Conservation (phyloP, 2,113 vertebrate genomes). For the Hippocampus comes region DNA sequence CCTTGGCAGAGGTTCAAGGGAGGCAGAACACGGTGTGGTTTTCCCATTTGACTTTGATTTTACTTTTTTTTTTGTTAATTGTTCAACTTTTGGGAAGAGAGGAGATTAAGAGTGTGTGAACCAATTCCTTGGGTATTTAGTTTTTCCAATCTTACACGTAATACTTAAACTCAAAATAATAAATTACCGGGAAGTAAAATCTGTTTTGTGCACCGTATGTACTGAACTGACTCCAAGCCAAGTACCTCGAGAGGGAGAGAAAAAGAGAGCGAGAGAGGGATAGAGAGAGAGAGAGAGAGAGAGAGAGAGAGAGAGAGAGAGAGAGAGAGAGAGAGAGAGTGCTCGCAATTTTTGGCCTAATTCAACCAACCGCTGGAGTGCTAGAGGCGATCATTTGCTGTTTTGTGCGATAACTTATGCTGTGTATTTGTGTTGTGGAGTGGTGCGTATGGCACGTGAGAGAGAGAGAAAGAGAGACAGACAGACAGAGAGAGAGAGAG, state of each 20-base stretch:
- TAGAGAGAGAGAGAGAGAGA: neutral
- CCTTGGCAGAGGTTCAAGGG: too few relatives aligned
- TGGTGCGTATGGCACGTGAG: neutral
- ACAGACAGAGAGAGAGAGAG: neutral
- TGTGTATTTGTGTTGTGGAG: conserved; percentile 17
- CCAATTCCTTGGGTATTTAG: neutral
- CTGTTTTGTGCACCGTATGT: neutral
- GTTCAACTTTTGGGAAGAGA: too few relatives aligned
- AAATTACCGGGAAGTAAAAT: neutral
- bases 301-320: neutral
- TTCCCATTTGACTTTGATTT: too few relatives aligned
- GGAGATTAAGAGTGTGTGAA: too few relatives aligned
- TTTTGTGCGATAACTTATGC: conserved; percentile 56
- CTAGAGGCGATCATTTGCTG: conserved; percentile 49
- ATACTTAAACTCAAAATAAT: too few relatives aligned
- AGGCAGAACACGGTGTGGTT: too few relatives aligned
- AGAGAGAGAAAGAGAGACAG: neutral
- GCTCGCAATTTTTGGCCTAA: conserved; percentile 22
- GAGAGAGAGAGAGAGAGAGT: neutral
- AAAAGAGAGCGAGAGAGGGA: too few relatives aligned
- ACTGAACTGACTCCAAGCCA: neutral
- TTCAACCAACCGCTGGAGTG: conserved; percentile 37
- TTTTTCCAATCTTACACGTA: too few relatives aligned
- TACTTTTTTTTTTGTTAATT: too few relatives aligned
- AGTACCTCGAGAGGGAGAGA: neutral